These are phyloP conservation scores for Adrianichthys oophorus DNA, from an alignment of 2,797 vertebrate species.

Conservation along the genomic window DNA sequence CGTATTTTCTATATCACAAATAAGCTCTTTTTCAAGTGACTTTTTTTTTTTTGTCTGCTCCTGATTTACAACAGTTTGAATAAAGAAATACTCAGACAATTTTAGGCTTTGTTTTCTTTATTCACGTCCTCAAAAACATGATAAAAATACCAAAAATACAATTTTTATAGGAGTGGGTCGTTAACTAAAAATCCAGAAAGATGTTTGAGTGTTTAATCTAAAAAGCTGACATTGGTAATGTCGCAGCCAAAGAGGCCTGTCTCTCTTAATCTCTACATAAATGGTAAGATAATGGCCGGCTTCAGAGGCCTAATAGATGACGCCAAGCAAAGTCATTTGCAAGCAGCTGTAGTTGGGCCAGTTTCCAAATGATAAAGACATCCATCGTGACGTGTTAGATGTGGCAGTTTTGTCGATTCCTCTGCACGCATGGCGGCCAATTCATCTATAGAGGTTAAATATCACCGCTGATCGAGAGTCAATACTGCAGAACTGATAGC, in stretches of 20 bases:
- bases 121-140: background rate
- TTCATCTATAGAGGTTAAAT: constrained; percentile 79
- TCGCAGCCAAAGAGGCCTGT: background rate
- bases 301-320: constrained; percentile 54
- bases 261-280: constrained; percentile 15
- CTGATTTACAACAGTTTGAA: no score
- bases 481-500: constrained; percentile 74
- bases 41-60: no score
- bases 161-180: no score
- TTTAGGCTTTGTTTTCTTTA: no score
- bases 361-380: constrained; percentile 68
- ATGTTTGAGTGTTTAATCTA: constrained; percentile 6
- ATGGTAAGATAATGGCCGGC: constrained; percentile 33
- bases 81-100: no score
- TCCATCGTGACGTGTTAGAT: constrained; percentile 62
- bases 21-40: no score
- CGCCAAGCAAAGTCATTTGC: constrained; percentile 49
- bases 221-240: constrained; percentile 9
- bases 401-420: constrained; percentile 67
- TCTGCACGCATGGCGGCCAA: constrained; percentile 47
- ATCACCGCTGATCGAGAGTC: constrained; percentile 70
- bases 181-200: background rate
- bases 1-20: no score
- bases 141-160: background rate
- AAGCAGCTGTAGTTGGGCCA: constrained; percentile 49